These are phyloP conservation scores for Abrostola triplasia DNA, from an alignment of 2,888 invertebrate species.

Conservation along the genomic window DNA sequence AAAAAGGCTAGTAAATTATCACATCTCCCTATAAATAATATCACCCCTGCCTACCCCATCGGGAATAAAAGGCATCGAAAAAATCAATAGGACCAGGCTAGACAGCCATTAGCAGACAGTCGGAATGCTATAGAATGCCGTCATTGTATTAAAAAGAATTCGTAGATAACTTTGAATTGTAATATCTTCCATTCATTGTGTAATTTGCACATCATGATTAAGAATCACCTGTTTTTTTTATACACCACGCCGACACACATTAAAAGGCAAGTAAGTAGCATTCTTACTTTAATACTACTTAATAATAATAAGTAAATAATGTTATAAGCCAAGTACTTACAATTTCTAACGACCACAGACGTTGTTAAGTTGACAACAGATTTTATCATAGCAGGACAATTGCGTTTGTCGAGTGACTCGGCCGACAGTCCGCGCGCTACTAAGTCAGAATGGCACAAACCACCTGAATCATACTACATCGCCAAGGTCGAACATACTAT, in stretches of 20 bases:
- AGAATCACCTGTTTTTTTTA: conserved; percentile 21
- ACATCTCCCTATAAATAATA: too few species aligned
- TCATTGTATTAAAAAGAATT: conserved; percentile 4
- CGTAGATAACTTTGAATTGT: conserved; percentile 12
- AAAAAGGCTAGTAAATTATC: too few species aligned
- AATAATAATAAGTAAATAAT: neutral
- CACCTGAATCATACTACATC: conserved; percentile 49
- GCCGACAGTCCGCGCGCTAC: conserved; percentile 56
- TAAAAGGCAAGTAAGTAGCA: too few species aligned
- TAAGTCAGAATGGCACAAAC: conserved; percentile 39
- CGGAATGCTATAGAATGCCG: neutral
- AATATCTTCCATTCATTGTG: conserved; percentile 17
- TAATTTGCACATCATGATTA: conserved; percentile 41
- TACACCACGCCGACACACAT: neutral
- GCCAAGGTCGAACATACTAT: conserved; percentile 54
- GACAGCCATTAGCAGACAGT: too few species aligned
- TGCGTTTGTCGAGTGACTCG: conserved; percentile 32
- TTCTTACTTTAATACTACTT: neutral
- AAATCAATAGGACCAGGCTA: neutral
- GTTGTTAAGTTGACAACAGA: conserved; percentile 61
- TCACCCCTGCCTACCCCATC: too few species aligned
- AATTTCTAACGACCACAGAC: conserved; percentile 57
- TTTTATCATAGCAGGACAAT: conserved; percentile 69
- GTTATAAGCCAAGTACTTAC: conserved; percentile 63
- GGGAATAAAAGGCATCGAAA: neutral